A percentile compares a stretch with the other conserved stretches of the same genome.
These are phyloP conservation scores for Oncorhynchus mykiss DNA, from an alignment of 2,113 vertebrate species.

Conservation along the genomic window DNA sequence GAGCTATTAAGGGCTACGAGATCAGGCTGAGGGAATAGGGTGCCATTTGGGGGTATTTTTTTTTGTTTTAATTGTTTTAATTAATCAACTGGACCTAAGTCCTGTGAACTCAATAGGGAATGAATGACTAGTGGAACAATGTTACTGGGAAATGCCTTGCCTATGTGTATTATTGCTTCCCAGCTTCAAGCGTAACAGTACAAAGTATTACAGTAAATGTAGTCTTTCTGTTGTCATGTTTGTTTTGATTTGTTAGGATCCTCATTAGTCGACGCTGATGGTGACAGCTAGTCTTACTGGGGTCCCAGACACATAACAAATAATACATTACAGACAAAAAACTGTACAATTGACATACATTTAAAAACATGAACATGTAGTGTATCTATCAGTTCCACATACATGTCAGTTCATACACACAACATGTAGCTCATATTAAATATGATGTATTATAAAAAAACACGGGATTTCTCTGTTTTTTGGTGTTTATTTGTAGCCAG, in stretches of 20 bases:
- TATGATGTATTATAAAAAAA: neutral
- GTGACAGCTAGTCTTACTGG: too few species aligned
- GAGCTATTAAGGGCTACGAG: too few species aligned
- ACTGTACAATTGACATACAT: neutral
- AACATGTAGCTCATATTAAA: neutral
- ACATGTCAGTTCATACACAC: too few species aligned
- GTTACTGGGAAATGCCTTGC: constrained; percentile 9
- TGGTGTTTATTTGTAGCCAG: too few species aligned
- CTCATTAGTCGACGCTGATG: too few species aligned
- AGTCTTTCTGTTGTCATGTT: neutral
- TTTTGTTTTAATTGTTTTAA: too few species aligned
- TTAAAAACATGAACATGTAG: neutral
- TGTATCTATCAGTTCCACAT: neutral
- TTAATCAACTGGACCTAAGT: constrained; percentile 9
- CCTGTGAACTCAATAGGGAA: constrained; percentile 63
- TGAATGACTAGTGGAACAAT: constrained; percentile 9
- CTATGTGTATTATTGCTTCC: constrained; percentile 50
- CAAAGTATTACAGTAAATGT: neutral
- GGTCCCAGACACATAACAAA: too few species aligned
- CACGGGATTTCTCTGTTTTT: too few species aligned
- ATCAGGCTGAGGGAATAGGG: too few species aligned
- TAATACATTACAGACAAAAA: too few species aligned
- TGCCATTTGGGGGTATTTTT: too few species aligned
- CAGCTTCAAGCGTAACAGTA: constrained; percentile 25
- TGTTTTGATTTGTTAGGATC: neutral